Evolutionary conservation across 2,113 vertebrate genomes (phyloP).

Genomic region (Mastomys natalensis): DNA sequence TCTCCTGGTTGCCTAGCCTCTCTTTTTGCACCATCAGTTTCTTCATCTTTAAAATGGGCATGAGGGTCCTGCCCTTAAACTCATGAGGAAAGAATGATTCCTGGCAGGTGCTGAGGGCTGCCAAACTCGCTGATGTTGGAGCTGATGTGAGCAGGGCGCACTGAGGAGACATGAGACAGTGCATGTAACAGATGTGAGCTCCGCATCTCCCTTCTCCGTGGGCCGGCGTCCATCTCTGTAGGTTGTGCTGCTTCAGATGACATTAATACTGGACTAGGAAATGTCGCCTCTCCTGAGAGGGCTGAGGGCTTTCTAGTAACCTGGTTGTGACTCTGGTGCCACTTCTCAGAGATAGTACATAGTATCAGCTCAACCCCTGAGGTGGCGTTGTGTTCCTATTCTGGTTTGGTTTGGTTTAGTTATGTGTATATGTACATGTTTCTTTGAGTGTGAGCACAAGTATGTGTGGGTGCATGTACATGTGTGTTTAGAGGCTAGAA

Average conservation of each 20-base stretch:
- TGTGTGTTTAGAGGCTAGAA: neutral
- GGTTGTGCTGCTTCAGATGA: no score
- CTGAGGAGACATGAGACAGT: accelerated
- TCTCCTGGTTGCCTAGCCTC: slow-evolving; percentile 1
- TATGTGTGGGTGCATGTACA: neutral
- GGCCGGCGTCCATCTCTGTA: neutral
- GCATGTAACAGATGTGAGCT: neutral
- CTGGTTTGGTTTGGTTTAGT: neutral
- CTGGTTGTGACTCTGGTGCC: neutral
- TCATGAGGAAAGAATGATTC: neutral
- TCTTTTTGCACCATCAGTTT: neutral
- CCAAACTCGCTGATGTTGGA: accelerated
- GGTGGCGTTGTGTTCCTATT: neutral
- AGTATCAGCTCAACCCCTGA: neutral
- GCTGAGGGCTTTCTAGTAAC: neutral
- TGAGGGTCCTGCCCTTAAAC: neutral
- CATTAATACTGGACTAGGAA: neutral
- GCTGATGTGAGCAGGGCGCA: accelerated
- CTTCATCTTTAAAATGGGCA: neutral
- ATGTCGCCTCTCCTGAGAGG: neutral
- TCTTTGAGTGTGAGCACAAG: neutral
- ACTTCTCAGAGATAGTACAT: neutral
- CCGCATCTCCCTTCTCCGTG: accelerated
- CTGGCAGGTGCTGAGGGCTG: neutral
- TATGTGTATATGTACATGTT: neutral